A percentile compares a stretch with the other conserved stretches of the same genome.
phyloP scores from a whole-genome alignment of 2,797 vertebrate genomes.

The Semaprochilodus insignis region DNA sequence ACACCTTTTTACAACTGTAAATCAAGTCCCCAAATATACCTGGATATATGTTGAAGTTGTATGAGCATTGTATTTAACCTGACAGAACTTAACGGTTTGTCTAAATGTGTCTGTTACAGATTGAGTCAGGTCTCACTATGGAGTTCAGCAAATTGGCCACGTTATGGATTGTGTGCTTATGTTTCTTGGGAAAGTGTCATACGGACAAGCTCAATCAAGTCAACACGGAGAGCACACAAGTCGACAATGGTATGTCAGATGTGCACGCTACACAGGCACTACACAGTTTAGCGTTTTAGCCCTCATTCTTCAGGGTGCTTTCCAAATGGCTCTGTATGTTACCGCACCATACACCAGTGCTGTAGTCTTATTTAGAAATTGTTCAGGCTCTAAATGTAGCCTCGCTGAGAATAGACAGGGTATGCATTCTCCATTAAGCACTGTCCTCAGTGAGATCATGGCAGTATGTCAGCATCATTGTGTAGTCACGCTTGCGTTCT shows the following conservation, averaged over 20 bases:
- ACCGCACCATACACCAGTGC: slow-evolving; percentile 51
- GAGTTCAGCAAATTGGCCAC: slow-evolving; percentile 74
- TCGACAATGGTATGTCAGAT: slow-evolving; percentile 73
- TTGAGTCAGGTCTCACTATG: slow-evolving; percentile 71
- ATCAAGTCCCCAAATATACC: too few relatives aligned
- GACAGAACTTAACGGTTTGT: not conserved
- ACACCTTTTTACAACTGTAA: too few relatives aligned
- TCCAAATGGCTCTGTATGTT: slow-evolving; percentile 6
- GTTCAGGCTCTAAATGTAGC: slow-evolving; percentile 75
- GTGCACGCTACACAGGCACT: slow-evolving; percentile 46
- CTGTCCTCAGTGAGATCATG: slow-evolving; percentile 63
- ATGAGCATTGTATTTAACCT: not conserved
- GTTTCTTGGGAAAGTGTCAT: slow-evolving; percentile 70
- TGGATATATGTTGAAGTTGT: not conserved
- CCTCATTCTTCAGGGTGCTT: not conserved
- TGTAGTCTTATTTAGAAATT: slow-evolving; percentile 64
- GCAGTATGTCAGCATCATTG: slow-evolving; percentile 56
- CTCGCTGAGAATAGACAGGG: slow-evolving; percentile 77
- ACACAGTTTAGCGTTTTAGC: not conserved
- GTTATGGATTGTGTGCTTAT: slow-evolving; percentile 77
- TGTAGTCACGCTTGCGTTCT: slow-evolving; percentile 4
- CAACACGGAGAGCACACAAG: slow-evolving; percentile 60
- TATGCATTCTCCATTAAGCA: slow-evolving; percentile 71
- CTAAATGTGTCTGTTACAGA: not conserved
- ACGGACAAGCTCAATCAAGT: slow-evolving; percentile 70